A percentile compares a stretch with the other conserved stretches of the same genome.
phyloP scores from a whole-genome alignment of 2,888 invertebrate species.

The Steinernema scapterisci region DNA sequence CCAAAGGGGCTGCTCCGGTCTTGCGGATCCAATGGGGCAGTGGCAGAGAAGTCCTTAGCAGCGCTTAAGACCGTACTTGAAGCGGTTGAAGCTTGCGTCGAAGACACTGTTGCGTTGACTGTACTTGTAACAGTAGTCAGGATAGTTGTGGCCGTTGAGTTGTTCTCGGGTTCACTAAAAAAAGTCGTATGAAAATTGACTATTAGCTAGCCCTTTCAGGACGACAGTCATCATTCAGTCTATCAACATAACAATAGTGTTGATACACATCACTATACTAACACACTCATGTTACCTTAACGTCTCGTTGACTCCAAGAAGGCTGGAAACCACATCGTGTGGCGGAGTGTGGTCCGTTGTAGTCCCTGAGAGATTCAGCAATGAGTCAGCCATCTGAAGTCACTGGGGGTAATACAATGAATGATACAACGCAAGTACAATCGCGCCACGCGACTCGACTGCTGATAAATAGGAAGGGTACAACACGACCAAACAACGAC shows the following conservation, averaged over 20 bases:
- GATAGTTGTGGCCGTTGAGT: neutral
- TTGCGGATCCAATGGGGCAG: neutral
- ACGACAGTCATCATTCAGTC: too few species aligned
- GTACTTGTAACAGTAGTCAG: neutral
- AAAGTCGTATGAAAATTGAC: too few species aligned
- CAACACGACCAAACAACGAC: neutral
- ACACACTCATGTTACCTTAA: neutral
- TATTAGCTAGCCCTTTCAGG: too few species aligned
- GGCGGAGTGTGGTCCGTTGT: neutral
- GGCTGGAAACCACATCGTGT: neutral
- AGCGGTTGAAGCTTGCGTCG: neutral
- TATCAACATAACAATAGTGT: neutral
- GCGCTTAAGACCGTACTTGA: neutral
- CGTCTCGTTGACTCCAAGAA: neutral
- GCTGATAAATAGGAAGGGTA: neutral
- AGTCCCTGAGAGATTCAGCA: constrained; percentile 21
- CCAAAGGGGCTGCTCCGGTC: neutral
- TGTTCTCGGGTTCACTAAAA: neutral
- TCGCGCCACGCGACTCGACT: too few species aligned
- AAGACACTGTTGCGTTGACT: neutral
- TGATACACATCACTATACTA: neutral
- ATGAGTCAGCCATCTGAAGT: neutral
- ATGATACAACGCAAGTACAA: neutral
- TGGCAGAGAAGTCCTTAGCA: neutral
- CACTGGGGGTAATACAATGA: neutral